phyloP scores from a whole-genome alignment of 2,797 vertebrate species.

The Notolepis coatsorum region DNA sequence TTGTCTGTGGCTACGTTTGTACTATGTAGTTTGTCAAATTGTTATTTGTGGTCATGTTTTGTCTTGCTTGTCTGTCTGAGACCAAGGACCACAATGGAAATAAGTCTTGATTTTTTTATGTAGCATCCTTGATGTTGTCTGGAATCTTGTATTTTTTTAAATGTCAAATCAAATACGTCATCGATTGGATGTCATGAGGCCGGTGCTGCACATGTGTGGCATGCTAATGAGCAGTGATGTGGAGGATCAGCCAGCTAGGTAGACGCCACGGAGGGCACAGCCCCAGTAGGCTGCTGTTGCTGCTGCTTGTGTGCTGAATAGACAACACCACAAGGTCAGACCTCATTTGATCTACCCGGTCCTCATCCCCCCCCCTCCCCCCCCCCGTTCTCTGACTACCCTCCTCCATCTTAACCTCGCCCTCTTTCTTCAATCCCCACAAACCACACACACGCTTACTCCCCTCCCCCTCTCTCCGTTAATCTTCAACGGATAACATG shows the following conservation, averaged over 20 bases:
- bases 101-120: too few relatives aligned
- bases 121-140: too few relatives aligned
- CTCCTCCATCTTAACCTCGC: not conserved
- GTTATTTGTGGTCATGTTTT: too few relatives aligned
- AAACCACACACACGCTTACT: conserved; percentile 1
- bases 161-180: too few relatives aligned
- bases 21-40: too few relatives aligned
- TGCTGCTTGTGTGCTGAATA: conserved; percentile 34
- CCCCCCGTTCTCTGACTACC: not conserved
- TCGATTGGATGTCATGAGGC: conserved; percentile 61
- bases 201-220: conserved; percentile 44
- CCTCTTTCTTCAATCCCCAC: conserved; percentile 16
- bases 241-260: conserved; percentile 13
- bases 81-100: too few relatives aligned
- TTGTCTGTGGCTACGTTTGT: too few relatives aligned
- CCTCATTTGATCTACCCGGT: conserved; percentile 31
- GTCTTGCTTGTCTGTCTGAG: too few relatives aligned
- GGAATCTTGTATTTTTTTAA: too few relatives aligned
- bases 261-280: not conserved
- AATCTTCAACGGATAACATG: conserved; percentile 32
- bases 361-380: not conserved
- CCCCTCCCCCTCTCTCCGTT: conserved; percentile 10
- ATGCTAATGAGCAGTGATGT: conserved; percentile 55
- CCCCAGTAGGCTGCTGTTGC: conserved; percentile 7
- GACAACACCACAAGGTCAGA: conserved; percentile 52